Conservation (phyloP, 2,797 vertebrate genomes). For the Premnoplex brunnescens region DNA sequence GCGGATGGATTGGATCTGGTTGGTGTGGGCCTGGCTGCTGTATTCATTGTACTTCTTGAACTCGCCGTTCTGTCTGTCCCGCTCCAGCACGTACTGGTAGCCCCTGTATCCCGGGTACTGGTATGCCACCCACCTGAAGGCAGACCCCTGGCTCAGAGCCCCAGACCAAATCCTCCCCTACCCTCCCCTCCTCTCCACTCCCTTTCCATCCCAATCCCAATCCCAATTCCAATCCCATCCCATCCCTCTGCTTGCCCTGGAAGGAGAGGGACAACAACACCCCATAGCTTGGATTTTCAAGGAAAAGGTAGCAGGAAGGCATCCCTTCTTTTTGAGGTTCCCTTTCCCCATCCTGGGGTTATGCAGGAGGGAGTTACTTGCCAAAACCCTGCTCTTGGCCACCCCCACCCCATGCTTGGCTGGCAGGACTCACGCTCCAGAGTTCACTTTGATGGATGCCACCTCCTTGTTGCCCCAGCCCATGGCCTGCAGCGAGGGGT, state of each 20-base stretch:
- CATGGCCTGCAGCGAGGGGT: constrained; percentile 95
- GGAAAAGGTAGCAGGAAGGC: neutral
- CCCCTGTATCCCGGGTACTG: constrained; percentile 97
- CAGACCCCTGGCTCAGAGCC: neutral
- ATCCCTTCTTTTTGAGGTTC: neutral
- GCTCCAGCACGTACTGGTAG: constrained; percentile 96
- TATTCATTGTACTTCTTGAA: constrained; percentile 93
- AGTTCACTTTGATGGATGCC: constrained; percentile 92
- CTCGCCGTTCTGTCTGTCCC: constrained; percentile 92
- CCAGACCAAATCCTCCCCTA: neutral
- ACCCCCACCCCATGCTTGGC: rapidly evolving
- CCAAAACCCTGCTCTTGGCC: neutral
- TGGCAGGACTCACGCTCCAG: constrained; percentile 87
- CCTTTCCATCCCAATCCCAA: too few species aligned
- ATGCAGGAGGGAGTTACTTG: neutral
- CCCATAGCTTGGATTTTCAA: neutral
- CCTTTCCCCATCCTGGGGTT: neutral
- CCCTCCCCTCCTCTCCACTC: neutral
- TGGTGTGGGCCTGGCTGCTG: constrained; percentile 94
- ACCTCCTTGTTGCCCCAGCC: constrained; percentile 96
- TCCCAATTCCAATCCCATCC: neutral
- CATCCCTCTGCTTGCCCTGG: neutral
- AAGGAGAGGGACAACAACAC: neutral
- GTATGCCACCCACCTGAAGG: constrained; percentile 91
- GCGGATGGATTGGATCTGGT: constrained; percentile 97